These are phyloP conservation scores for Hylaeus anthracinus DNA, from an alignment of 1,140 invertebrate genomes.

Conservation along the genomic window DNA sequence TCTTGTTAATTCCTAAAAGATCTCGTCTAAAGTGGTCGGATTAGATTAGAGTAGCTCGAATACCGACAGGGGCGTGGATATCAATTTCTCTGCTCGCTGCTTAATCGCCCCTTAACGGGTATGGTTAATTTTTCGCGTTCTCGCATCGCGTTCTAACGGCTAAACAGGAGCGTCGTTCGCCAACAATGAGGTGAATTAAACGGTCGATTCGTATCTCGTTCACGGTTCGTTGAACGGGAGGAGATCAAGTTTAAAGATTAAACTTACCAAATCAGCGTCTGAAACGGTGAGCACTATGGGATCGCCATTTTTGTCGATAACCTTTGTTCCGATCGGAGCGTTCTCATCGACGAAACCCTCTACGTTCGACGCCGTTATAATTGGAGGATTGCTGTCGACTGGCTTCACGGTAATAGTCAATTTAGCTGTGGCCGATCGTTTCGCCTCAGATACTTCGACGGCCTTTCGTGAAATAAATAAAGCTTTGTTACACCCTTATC, in stretches of 20 bases:
- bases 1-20: too few relatives aligned
- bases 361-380: constrained; percentile 86
- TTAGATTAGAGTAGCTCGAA: background rate
- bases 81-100: background rate
- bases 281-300: constrained; percentile 88
- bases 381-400: constrained; percentile 91
- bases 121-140: background rate
- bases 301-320: constrained; percentile 85
- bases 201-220: constrained; percentile 22
- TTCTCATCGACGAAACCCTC: constrained; percentile 93
- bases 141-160: background rate
- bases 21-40: too few relatives aligned
- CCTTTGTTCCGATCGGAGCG: constrained; percentile 90
- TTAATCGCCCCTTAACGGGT: background rate
- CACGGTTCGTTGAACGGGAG: constrained; percentile 46
- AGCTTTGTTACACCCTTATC: background rate
- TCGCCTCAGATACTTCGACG: constrained; percentile 89
- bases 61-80: background rate
- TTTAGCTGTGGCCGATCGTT: constrained; percentile 90
- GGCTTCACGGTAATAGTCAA: constrained; percentile 90
- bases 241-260: constrained; percentile 85
- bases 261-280: constrained; percentile 90
- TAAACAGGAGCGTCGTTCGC: background rate
- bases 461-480: constrained; percentile 80
- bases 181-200: constrained; percentile 32